A percentile compares a stretch with the other conserved stretches of the same genome.
Conservation (phyloP, 2,888 invertebrate species). For the Brenthis hecate region DNA sequence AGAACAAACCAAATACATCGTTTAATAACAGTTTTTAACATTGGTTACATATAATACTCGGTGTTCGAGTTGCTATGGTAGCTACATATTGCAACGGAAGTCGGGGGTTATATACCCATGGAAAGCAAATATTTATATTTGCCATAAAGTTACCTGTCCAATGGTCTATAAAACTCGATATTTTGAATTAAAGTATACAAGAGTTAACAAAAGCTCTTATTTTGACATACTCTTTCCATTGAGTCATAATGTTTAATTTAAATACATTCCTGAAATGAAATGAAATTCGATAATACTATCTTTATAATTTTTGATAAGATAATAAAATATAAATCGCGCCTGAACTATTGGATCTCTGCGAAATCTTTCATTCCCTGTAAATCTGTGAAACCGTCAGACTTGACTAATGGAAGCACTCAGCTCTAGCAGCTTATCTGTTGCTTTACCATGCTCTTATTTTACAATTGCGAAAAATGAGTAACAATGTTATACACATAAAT, state of each 20-base stretch:
- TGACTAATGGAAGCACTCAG: conserved; percentile 32
- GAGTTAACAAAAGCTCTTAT: too few species aligned
- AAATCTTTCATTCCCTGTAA: conserved; percentile 17
- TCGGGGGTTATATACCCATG: too few species aligned
- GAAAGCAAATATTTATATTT: too few species aligned
- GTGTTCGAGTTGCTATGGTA: too few species aligned
- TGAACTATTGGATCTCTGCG: conserved; percentile 12
- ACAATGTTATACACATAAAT: neutral
- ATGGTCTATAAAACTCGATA: too few species aligned
- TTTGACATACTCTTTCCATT: neutral
- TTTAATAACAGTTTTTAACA: neutral
- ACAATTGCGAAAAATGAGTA: conserved; percentile 19
- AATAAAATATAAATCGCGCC: conserved; percentile 12
- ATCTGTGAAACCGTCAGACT: conserved; percentile 23
- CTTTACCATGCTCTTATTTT: conserved; percentile 18
- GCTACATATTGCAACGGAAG: too few species aligned
- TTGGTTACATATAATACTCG: neutral
- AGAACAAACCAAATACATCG: neutral
- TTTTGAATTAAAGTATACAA: too few species aligned
- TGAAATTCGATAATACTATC: neutral
- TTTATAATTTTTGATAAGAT: conserved; percentile 9
- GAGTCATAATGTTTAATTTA: neutral
- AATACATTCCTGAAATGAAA: neutral
- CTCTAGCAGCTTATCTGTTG: conserved; percentile 29
- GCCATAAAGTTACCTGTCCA: too few species aligned